A percentile compares a stretch with the other conserved stretches of the same genome.
These are phyloP conservation scores for Heliconius ismenius DNA, from an alignment of 2,888 invertebrate species.

Conservation along the genomic window DNA sequence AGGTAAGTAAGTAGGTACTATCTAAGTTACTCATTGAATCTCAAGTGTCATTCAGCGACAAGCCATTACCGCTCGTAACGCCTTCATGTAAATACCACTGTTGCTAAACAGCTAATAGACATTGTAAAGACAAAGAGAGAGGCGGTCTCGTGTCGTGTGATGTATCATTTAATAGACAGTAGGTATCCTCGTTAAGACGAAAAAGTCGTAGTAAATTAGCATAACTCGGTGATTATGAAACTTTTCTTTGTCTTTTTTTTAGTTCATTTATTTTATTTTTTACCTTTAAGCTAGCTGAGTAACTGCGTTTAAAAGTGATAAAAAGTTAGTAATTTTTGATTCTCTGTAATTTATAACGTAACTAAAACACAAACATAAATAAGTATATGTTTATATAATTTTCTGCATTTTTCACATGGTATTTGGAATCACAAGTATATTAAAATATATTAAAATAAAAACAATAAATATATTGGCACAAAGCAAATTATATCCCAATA, in stretches of 20 bases:
- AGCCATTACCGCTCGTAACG: background rate
- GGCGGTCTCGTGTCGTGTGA: background rate
- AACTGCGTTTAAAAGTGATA: too few species aligned
- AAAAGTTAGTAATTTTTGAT: too few species aligned
- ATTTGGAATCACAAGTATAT: too few species aligned
- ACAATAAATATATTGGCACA: too few species aligned
- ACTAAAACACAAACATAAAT: too few species aligned
- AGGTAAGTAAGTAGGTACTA: background rate
- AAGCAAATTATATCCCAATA: too few species aligned
- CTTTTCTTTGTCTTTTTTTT: background rate
- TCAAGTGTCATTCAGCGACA: slow-evolving; percentile 2
- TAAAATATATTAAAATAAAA: too few species aligned
- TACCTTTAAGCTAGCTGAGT: background rate
- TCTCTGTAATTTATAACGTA: too few species aligned
- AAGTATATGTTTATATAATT: too few species aligned
- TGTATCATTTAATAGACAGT: slow-evolving; percentile 1
- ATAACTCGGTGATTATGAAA: background rate
- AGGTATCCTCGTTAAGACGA: background rate
- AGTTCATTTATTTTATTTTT: background rate
- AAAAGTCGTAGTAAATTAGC: background rate
- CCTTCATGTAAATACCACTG: slow-evolving; percentile 12
- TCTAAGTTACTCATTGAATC: background rate
- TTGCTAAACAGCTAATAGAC: slow-evolving; percentile 3
- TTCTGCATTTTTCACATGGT: too few species aligned
- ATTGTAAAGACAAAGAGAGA: background rate